These are phyloP conservation scores for Theretra japonica DNA, from an alignment of 2,888 invertebrate genomes.

Conservation along the genomic window DNA sequence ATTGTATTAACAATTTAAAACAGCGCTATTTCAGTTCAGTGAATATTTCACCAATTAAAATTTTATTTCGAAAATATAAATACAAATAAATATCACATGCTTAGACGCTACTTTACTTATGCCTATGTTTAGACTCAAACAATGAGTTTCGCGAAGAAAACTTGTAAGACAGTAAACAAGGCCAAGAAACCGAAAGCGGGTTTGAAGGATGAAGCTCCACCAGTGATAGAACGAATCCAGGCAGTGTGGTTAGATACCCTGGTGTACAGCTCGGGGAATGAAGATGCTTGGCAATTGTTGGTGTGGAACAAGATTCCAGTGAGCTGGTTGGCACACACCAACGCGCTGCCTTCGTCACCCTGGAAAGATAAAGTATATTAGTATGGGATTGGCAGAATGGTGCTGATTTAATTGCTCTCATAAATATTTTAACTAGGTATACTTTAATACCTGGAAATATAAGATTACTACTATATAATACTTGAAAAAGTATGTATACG, in stretches of 20 bases:
- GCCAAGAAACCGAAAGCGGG: slow-evolving; percentile 49
- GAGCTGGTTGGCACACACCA: slow-evolving; percentile 56
- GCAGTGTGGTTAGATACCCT: slow-evolving; percentile 59
- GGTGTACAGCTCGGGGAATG: slow-evolving; percentile 62
- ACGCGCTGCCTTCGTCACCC: slow-evolving; percentile 60
- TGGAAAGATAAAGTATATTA: slow-evolving; percentile 37
- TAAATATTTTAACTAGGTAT: too few species aligned
- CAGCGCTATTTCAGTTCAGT: neutral
- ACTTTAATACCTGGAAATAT: too few species aligned
- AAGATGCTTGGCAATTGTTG: slow-evolving; percentile 45
- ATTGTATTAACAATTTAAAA: neutral
- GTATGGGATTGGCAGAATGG: too few species aligned
- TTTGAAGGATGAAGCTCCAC: slow-evolving; percentile 49
- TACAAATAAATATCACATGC: neutral
- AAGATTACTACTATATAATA: too few species aligned
- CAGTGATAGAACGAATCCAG: slow-evolving; percentile 57
- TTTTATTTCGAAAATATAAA: slow-evolving; percentile 16
- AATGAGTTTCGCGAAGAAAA: slow-evolving; percentile 45
- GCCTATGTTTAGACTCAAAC: slow-evolving; percentile 34
- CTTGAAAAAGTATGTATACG: too few species aligned
- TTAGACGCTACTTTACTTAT: neutral
- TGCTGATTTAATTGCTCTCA: too few species aligned
- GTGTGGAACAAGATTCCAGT: slow-evolving; percentile 56
- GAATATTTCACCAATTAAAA: slow-evolving; percentile 4
- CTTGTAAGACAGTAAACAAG: slow-evolving; percentile 46